Percentiles rank a stretch among this genome's conserved stretches.
Conservation (phyloP, 2,888 invertebrate genomes). For the Merodon equestris region DNA sequence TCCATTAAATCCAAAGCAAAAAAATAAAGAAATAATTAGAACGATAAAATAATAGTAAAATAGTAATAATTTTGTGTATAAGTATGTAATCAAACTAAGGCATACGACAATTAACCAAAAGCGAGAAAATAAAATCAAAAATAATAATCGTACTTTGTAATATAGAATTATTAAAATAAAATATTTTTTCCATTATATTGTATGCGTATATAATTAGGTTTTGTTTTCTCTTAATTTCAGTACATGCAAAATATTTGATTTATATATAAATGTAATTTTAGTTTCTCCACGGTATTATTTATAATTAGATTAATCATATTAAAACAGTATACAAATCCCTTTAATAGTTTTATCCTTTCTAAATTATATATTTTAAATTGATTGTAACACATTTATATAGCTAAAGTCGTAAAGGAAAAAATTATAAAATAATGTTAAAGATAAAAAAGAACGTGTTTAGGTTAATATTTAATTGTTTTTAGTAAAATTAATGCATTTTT, state of each 20-base stretch:
- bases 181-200: conserved; percentile 19
- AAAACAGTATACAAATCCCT: conserved; percentile 67
- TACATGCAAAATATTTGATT: conserved; percentile 59
- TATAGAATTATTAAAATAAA: conserved; percentile 35
- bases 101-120: conserved; percentile 16
- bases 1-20: conserved; percentile 56
- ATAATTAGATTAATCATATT: conserved; percentile 37
- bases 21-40: conserved; percentile 29
- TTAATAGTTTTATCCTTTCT: conserved; percentile 49
- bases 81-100: conserved; percentile 32
- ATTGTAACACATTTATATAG: conserved; percentile 15
- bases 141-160: conserved; percentile 44
- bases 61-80: conserved; percentile 29
- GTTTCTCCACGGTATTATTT: conserved; percentile 56
- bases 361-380: conserved; percentile 43
- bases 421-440: conserved; percentile 5
- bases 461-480: conserved; percentile 6
- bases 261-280: conserved; percentile 45
- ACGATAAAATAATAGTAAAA: conserved; percentile 44
- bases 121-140: conserved; percentile 12
- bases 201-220: not conserved
- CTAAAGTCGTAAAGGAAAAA: conserved; percentile 15
- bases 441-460: conserved; percentile 5
- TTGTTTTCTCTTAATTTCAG: conserved; percentile 48
- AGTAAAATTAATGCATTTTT: conserved; percentile 3